These are phyloP conservation scores for Hydroisotoma schaefferi DNA, from an alignment of 2,888 invertebrate species.

Conservation along the genomic window DNA sequence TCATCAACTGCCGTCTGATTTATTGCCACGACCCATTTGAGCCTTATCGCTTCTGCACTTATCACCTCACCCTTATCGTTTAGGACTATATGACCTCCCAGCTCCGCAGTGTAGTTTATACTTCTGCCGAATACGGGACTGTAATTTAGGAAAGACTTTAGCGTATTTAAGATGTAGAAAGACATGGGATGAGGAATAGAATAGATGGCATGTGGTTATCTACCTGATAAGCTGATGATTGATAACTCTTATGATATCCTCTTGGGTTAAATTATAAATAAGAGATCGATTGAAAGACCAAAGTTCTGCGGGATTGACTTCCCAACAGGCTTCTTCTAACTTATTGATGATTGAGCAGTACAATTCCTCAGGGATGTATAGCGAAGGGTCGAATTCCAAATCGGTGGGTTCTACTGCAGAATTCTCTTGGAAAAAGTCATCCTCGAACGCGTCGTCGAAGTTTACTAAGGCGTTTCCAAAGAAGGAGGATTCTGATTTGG, in stretches of 20 bases:
- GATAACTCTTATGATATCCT: slow-evolving; percentile 62
- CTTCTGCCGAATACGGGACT: slow-evolving; percentile 66
- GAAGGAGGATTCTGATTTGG: neutral
- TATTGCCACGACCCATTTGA: slow-evolving; percentile 58
- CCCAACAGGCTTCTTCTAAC: slow-evolving; percentile 62
- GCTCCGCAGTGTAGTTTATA: slow-evolving; percentile 60
- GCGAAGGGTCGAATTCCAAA: slow-evolving; percentile 57
- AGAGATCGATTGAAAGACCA: slow-evolving; percentile 62
- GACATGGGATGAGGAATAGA: neutral
- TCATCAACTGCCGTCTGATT: slow-evolving; percentile 67
- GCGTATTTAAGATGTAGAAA: neutral
- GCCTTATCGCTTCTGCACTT: slow-evolving; percentile 61
- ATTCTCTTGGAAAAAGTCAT: slow-evolving; percentile 21
- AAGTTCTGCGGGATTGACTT: slow-evolving; percentile 65
- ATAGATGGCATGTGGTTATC: neutral
- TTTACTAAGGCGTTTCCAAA: slow-evolving; percentile 23
- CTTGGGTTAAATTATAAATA: slow-evolving; percentile 59
- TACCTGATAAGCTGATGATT: slow-evolving; percentile 59
- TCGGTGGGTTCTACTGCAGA: neutral
- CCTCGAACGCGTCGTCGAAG: slow-evolving; percentile 41
- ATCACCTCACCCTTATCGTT: slow-evolving; percentile 62
- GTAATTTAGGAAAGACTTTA: slow-evolving; percentile 7
- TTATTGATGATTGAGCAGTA: slow-evolving; percentile 65
- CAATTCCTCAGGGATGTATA: slow-evolving; percentile 58
- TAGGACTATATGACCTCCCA: slow-evolving; percentile 59